A percentile compares a stretch with the other conserved stretches of the same genome.
Evolutionary conservation across 2,797 vertebrate species (phyloP).

Genomic region (Pipistrellus kuhlii): DNA sequence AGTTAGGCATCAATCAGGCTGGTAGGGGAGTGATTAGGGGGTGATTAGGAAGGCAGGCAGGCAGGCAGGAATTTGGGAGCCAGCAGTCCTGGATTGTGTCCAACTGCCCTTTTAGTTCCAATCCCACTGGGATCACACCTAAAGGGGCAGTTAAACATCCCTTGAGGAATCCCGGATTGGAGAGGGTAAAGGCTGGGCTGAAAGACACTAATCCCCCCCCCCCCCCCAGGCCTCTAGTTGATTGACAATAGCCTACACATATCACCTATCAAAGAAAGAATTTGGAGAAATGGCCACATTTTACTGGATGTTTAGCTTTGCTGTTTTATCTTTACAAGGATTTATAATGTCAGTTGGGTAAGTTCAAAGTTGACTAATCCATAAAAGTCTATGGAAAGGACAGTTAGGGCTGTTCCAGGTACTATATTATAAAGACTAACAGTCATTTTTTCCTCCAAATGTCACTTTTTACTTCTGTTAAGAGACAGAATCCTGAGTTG

Average conservation of each 20-base stretch:
- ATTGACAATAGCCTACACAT: background rate
- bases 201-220: too few relatives aligned
- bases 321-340: background rate
- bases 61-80: too few relatives aligned
- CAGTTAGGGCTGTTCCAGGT: background rate
- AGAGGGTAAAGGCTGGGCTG: too few relatives aligned
- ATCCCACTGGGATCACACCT: too few relatives aligned
- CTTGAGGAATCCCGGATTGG: too few relatives aligned
- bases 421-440: background rate
- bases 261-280: background rate
- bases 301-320: background rate
- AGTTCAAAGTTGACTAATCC: conserved; percentile 49
- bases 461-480: conserved; percentile 57
- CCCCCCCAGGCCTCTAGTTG: background rate
- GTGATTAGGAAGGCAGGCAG: too few relatives aligned
- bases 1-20: too few relatives aligned
- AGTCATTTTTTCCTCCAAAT: conserved; percentile 27
- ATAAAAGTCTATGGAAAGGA: conserved; percentile 24
- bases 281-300: background rate
- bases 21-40: too few relatives aligned
- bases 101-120: too few relatives aligned
- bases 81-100: too few relatives aligned
- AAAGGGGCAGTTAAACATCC: too few relatives aligned
- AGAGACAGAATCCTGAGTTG: conserved; percentile 15
- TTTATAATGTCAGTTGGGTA: background rate